phyloP scores from a whole-genome alignment of 2,797 vertebrate species.

The Diplodus sargus region DNA sequence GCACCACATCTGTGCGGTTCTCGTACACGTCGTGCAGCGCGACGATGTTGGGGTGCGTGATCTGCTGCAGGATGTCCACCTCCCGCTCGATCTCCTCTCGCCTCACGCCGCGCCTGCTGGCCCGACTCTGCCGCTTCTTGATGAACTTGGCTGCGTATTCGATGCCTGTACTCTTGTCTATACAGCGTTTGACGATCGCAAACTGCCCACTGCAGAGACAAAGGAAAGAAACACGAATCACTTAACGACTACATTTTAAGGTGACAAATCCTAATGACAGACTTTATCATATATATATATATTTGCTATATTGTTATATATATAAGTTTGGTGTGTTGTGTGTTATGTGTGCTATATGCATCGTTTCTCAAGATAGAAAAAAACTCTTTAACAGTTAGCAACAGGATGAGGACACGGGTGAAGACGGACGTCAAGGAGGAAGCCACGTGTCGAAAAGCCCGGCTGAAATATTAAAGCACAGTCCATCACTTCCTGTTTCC shows the following conservation, averaged over 20 bases:
- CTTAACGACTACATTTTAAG: not conserved
- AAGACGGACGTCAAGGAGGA: conserved; percentile 63
- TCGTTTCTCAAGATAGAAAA: not conserved
- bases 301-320: too few relatives aligned
- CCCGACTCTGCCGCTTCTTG: conserved; percentile 92
- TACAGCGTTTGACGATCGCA: conserved; percentile 94
- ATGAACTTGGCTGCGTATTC: conserved; percentile 97
- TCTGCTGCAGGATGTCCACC: conserved; percentile 92
- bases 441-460: conserved; percentile 55
- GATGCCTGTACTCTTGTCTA: conserved; percentile 87
- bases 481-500: conserved; percentile 74
- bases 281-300: not conserved
- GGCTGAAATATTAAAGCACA: conserved; percentile 57
- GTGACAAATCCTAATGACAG: not conserved
- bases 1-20: conserved; percentile 95
- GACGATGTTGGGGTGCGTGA: conserved; percentile 93
- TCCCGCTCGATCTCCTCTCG: conserved; percentile 95
- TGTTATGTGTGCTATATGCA: not conserved
- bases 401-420: conserved; percentile 54
- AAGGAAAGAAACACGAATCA: conserved; percentile 3
- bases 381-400: conserved; percentile 18
- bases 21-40: conserved; percentile 94
- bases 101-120: conserved; percentile 91
- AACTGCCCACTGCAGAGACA: conserved; percentile 91
- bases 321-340: not conserved